A percentile compares a stretch with the other conserved stretches of the same genome.
These are phyloP conservation scores for Muntiacus reevesi DNA, from an alignment of 2,113 vertebrate genomes.

Conservation along the genomic window DNA sequence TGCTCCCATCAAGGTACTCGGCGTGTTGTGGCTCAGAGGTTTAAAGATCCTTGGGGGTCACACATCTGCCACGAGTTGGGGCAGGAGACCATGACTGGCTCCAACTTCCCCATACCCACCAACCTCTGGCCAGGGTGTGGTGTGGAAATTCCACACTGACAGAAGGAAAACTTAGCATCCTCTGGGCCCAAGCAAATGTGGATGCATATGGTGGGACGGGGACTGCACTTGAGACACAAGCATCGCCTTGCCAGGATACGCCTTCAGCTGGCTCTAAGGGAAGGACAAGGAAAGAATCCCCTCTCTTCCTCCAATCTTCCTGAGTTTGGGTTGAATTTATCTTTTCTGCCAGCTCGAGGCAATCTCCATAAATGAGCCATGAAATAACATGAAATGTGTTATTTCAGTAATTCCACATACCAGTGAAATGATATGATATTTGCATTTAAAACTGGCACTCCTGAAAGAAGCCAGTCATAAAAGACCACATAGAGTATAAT, in stretches of 20 bases:
- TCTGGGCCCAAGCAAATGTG: not conserved
- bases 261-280: not conserved
- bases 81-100: not conserved
- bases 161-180: not conserved
- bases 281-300: not conserved
- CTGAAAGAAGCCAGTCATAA: not conserved
- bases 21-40: not conserved
- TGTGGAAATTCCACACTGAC: not conserved
- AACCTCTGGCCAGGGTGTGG: not conserved
- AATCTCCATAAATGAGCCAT: not conserved
- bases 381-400: not conserved
- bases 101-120: not conserved
- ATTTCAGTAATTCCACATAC: not conserved
- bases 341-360: not conserved
- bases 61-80: not conserved
- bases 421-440: not conserved
- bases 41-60: not conserved
- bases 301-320: not conserved
- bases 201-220: not conserved
- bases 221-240: not conserved
- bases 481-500: not conserved
- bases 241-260: not conserved
- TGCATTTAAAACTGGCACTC: constrained; percentile 8
- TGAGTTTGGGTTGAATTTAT: not conserved
- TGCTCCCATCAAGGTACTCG: not conserved